Base-by-base conservation (phyloP, 2,113 vertebrate genomes). In the Petaurus breviceps region DNA sequence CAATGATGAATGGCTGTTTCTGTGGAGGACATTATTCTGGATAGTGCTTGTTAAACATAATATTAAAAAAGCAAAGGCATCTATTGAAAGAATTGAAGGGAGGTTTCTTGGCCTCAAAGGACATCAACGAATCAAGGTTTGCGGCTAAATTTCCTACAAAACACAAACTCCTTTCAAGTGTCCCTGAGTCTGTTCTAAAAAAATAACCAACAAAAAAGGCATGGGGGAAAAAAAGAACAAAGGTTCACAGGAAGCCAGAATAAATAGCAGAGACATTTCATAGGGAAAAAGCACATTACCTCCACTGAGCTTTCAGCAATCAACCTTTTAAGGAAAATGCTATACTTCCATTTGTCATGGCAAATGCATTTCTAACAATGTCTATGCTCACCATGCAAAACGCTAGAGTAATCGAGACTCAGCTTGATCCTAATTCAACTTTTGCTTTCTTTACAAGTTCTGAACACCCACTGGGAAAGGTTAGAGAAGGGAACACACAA, bases 391-490 rank as follows among this genome's bases (percentile, higher is more conserved):
- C 97, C 89, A 96, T 93, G 96, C 93, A 96, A 96, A 97, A 97
- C 46, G 93, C 50, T 94, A 95, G 97, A 95, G 92, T 52, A 68
- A 98, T 97, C 94, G 96, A 97, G 97, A 54, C 98, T 95, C 98
- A 98, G 97, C 93, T 97, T 97, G 98, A 98, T 97, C 93, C 49
- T 95, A 97, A 98, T 96, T 96, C 96, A 98, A 92, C 91, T 95
- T 46, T 84, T 97, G 89, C 96, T 98, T 98, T 98, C 94, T 93
- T 68, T 61, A 97, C 91, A 98, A 97, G 97, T 89, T 96, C 97
- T 95, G 93, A 96, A 95, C 95, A 96, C 84, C 94, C 92, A 0
- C 93, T 95, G 90, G 90, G 95, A 89, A 57, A 84, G 90, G 96
- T 97, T 95, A 94, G 89, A 92, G 97, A 94, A 97, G 97, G 51